Evolutionary conservation across 2,113 vertebrate genomes (phyloP).

Genomic region (Rhinolophus ferrumequinum): DNA sequence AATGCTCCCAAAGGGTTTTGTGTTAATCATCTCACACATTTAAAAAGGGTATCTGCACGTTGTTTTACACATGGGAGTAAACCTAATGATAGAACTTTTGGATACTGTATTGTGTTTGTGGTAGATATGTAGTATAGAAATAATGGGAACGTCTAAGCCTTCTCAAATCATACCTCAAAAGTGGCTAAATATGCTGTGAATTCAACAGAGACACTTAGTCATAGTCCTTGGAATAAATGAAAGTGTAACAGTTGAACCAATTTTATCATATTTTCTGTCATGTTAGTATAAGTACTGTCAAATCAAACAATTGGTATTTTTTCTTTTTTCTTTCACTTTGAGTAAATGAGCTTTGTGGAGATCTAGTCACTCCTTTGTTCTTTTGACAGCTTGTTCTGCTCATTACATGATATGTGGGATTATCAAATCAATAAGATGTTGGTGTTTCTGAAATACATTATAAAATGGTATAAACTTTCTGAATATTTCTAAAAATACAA

Average conservation of each 20-base stretch:
- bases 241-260: slow-evolving; percentile 50
- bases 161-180: slow-evolving; percentile 14
- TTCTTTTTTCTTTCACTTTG: slow-evolving; percentile 14
- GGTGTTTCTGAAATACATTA: slow-evolving; percentile 51
- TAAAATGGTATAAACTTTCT: slow-evolving; percentile 50
- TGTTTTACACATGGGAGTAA: background rate
- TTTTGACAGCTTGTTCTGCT: slow-evolving; percentile 70
- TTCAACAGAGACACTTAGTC: background rate
- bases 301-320: slow-evolving; percentile 10
- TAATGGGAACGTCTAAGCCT: background rate
- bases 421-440: slow-evolving; percentile 67
- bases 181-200: background rate
- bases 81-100: background rate
- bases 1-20: background rate
- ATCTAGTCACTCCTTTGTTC: slow-evolving; percentile 27
- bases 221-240: slow-evolving; percentile 46
- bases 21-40: background rate
- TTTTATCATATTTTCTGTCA: slow-evolving; percentile 68
- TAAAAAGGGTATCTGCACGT: background rate
- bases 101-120: background rate
- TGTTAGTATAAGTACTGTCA: slow-evolving; percentile 64
- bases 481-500: slow-evolving; percentile 50
- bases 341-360: slow-evolving; percentile 62
- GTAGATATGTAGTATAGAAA: background rate
- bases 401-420: slow-evolving; percentile 59